phyloP scores from a whole-genome alignment of 2,113 vertebrate genomes.

The Epinephelus fuscoguttatus region DNA sequence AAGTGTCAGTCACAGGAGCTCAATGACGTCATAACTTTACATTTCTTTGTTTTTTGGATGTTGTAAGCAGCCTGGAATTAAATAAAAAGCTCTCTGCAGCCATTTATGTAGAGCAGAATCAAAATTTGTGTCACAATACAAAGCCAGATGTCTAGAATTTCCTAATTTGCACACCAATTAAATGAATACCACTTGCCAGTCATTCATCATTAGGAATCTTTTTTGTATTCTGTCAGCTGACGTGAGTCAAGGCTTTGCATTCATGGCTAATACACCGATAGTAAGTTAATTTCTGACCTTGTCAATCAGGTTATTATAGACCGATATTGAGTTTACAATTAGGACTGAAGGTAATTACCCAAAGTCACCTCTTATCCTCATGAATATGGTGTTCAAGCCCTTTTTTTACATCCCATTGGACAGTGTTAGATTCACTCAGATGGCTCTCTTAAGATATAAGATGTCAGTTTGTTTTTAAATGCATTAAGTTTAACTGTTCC shows the following conservation, averaged over 20 bases:
- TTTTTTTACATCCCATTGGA: too few relatives aligned
- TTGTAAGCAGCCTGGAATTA: not conserved
- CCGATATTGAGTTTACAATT: not conserved
- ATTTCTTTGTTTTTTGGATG: conserved; percentile 7
- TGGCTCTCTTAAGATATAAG: not conserved
- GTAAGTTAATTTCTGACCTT: not conserved
- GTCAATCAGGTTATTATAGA: not conserved
- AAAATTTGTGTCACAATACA: not conserved
- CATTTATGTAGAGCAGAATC: not conserved
- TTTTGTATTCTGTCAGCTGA: not conserved
- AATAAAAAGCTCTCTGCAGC: conserved; percentile 6
- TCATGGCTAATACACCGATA: not conserved
- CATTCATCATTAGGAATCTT: not conserved
- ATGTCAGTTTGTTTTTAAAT: not conserved
- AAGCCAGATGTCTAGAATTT: not conserved
- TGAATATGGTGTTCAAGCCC: not conserved
- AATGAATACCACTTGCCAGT: not conserved
- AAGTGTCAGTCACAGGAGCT: not conserved
- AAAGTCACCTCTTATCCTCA: not conserved
- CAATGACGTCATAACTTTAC: not conserved
- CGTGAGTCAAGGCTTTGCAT: not conserved
- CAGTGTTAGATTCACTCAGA: too few relatives aligned
- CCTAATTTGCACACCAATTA: not conserved
- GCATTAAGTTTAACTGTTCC: too few relatives aligned
- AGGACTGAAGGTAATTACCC: not conserved